phyloP scores from a whole-genome alignment of 2,888 invertebrate species.

The Cataglyphis livida region DNA sequence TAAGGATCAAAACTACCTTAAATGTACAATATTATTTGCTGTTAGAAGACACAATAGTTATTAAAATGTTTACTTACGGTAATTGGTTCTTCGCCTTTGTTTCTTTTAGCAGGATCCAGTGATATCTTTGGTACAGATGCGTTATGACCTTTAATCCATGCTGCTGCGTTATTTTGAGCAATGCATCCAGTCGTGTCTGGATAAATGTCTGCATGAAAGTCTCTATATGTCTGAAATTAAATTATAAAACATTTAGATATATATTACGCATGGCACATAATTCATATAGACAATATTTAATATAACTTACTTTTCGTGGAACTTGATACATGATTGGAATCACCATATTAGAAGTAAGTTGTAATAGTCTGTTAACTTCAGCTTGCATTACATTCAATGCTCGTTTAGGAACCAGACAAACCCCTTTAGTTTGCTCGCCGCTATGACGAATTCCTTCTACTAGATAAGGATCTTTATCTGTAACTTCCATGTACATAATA shows the following conservation, averaged over 20 bases:
- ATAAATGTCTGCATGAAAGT: conserved; percentile 97
- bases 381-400: conserved; percentile 98
- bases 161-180: conserved; percentile 92
- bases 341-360: conserved; percentile 94
- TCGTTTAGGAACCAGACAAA: conserved; percentile 96
- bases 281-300: neutral
- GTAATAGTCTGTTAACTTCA: conserved; percentile 96
- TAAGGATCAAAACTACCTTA: conserved; percentile 17
- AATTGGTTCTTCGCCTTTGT: conserved; percentile 87
- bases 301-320: conserved; percentile 91
- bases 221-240: conserved; percentile 92
- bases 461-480: conserved; percentile 95
- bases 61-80: conserved; percentile 86
- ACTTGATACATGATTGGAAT: conserved; percentile 98
- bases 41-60: neutral
- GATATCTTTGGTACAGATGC: conserved; percentile 93
- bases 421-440: conserved; percentile 98
- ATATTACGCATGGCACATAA: neutral
- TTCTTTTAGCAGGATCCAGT: conserved; percentile 92
- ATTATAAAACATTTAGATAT: conserved; percentile 43
- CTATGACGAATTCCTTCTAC: conserved; percentile 95
- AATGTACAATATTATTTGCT: conserved; percentile 17
- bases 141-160: conserved; percentile 94
- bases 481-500: conserved; percentile 95
- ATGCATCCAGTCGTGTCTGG: conserved; percentile 95